Base-by-base conservation (phyloP, 2,797 vertebrate species). In the Pampus argenteus region DNA sequence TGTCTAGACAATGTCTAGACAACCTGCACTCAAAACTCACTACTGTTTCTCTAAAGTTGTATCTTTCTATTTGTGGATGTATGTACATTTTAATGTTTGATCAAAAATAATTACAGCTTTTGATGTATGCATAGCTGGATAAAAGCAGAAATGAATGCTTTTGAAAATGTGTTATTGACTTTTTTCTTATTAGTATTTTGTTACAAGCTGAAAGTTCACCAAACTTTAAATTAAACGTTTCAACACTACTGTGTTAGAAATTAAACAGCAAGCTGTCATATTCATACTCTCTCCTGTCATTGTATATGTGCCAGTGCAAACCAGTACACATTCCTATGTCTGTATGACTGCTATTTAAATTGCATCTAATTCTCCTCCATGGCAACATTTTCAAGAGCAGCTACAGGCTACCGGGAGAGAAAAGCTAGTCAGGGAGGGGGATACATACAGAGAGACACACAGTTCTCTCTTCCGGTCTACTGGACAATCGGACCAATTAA, bases 401-500 rank as follows among this genome's bases (percentile, higher is more conserved):
- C 56, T 54, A 48, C 17, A 48, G 38, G 22, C 59, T 59, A 60
- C 59, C 52, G 54, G 26, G 49, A 65, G 66, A 79, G 52, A 49
- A 65, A 75, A 66, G 49, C 56, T 40, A 44, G 34, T 57, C 40
- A 36, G 6, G 13, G 45, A 74, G 34, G 31, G 50, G 47, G 60
- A 78, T 25, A 48, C 26, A 76, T 28, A 66, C 58, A 76, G 55
- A 71, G 58, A 76, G 26, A 80, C 71, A 74, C 71, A 57, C 72
- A 76, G 80, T 74, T 67, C 81, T 87, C 84, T 74, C 83, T 93
- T 94, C 91, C 88, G 79, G 91, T 95, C 93, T 93, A 76, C 86
- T 94, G 92, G 91, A 92, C 92, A 94, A 94, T 94, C 84, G 69
- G 91, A 93, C 91, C 89, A 92, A 94, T 94, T 94, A 93, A 93